Evolutionary conservation across 2,888 invertebrate genomes (phyloP).

Genomic region (Eristalis pertinax): DNA sequence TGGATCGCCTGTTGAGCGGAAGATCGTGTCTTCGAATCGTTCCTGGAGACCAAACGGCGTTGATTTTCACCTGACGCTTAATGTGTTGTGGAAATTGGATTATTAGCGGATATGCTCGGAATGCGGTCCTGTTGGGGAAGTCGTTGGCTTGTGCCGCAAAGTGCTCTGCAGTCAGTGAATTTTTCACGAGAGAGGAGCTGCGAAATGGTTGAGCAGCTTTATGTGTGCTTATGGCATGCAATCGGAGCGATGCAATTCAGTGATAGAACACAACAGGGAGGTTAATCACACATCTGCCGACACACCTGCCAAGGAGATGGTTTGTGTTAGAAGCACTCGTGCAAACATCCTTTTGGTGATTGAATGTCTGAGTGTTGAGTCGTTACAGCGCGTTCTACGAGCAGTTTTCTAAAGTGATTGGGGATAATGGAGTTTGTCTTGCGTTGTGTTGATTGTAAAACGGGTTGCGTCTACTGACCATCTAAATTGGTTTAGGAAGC

Average conservation of each 20-base stretch:
- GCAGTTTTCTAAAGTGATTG: too few relatives aligned
- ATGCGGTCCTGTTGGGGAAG: constrained; percentile 22
- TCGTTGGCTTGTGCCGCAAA: constrained; percentile 37
- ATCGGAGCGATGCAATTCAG: neutral
- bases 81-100: constrained; percentile 64
- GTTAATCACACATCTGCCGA: neutral
- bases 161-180: neutral
- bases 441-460: too few relatives aligned
- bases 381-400: too few relatives aligned
- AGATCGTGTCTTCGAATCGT: neutral
- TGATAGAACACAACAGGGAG: neutral
- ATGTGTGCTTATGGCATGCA: neutral
- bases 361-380: too few relatives aligned
- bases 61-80: constrained; percentile 13
- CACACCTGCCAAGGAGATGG: neutral
- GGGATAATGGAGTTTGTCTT: too few relatives aligned
- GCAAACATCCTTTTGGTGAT: too few relatives aligned
- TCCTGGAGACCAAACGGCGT: neutral
- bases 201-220: neutral
- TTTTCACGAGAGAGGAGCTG: too few relatives aligned
- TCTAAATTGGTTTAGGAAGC: too few relatives aligned
- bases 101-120: constrained; percentile 53
- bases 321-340: too few relatives aligned
- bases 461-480: too few relatives aligned
- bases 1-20: constrained; percentile 49